These are phyloP conservation scores for Barypeithes pellucidus DNA, from an alignment of 2,888 invertebrate species.

Conservation along the genomic window DNA sequence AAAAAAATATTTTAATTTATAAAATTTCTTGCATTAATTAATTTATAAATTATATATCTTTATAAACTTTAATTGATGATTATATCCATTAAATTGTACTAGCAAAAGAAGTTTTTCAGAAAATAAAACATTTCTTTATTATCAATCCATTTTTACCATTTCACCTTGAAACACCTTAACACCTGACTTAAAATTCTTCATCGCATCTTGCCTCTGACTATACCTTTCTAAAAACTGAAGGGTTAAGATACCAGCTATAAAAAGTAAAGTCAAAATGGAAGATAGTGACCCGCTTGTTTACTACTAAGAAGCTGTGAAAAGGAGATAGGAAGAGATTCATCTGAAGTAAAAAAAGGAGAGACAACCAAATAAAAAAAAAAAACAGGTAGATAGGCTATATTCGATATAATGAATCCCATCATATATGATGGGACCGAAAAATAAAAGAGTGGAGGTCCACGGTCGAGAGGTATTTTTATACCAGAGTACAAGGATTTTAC, in stretches of 20 bases:
- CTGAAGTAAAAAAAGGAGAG: slow-evolving; percentile 51
- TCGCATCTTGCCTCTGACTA: slow-evolving; percentile 57
- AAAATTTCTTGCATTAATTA: no score
- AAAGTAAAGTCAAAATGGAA: slow-evolving; percentile 64
- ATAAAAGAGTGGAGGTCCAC: slow-evolving; percentile 38
- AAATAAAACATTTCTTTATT: no score
- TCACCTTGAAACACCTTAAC: slow-evolving; percentile 19
- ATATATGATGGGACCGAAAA: slow-evolving; percentile 52
- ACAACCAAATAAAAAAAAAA: slow-evolving; percentile 62
- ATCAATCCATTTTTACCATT: neutral
- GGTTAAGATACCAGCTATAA: slow-evolving; percentile 65
- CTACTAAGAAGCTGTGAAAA: slow-evolving; percentile 59
- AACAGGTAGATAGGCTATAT: slow-evolving; percentile 65
- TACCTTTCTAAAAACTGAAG: slow-evolving; percentile 64
- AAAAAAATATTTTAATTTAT: no score
- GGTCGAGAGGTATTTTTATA: slow-evolving; percentile 37
- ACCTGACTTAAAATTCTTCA: slow-evolving; percentile 19
- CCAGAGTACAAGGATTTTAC: slow-evolving; percentile 20
- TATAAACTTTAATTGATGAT: no score
- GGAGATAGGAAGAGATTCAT: slow-evolving; percentile 48
- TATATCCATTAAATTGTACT: no score
- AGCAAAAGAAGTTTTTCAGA: no score
- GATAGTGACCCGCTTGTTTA: slow-evolving; percentile 63
- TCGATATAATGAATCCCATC: slow-evolving; percentile 63
- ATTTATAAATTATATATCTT: no score